Evolutionary conservation across 64 coral and sea anemone genomes (phyloP).

Genomic region (Trachythela sp.): DNA sequence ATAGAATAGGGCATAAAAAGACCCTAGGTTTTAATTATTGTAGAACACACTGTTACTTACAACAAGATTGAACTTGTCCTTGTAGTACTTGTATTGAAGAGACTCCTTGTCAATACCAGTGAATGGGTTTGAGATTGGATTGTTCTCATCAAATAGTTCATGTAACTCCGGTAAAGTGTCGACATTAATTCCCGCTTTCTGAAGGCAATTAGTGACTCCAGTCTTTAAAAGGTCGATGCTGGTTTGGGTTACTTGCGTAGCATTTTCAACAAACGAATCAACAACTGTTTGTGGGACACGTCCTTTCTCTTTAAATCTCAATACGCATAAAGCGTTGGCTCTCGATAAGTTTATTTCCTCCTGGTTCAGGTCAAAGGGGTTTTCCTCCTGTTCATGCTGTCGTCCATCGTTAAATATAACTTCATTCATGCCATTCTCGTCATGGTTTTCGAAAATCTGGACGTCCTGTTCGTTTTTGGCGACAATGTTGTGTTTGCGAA

Average conservation of each 20-base stretch:
- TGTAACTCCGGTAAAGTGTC: background rate
- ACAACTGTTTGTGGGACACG: constrained; percentile 46
- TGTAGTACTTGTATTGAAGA: constrained; percentile 42
- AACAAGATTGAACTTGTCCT: constrained; percentile 37
- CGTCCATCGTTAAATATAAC: background rate
- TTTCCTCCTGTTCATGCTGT: background rate
- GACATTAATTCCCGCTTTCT: background rate
- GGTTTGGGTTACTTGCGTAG: constrained; percentile 30
- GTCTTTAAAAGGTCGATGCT: constrained; percentile 17
- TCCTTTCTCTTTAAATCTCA: constrained; percentile 35
- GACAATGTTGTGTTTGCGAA: too few relatives aligned
- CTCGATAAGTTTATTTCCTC: constrained; percentile 20
- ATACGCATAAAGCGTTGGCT: constrained; percentile 34
- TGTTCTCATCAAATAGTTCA: constrained; percentile 30
- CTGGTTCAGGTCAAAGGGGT: background rate
- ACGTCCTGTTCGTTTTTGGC: background rate
- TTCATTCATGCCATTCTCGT: background rate
- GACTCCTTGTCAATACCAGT: constrained; percentile 27
- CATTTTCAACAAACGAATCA: constrained; percentile 37
- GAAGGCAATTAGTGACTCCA: constrained; percentile 10
- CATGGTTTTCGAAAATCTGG: background rate
- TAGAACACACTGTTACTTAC: too few relatives aligned
- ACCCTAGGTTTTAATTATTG: too few relatives aligned
- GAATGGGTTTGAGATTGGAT: background rate
- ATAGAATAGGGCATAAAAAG: too few relatives aligned